Conservation (phyloP, 2,888 invertebrate species). For the Nowickia ferox region DNA sequence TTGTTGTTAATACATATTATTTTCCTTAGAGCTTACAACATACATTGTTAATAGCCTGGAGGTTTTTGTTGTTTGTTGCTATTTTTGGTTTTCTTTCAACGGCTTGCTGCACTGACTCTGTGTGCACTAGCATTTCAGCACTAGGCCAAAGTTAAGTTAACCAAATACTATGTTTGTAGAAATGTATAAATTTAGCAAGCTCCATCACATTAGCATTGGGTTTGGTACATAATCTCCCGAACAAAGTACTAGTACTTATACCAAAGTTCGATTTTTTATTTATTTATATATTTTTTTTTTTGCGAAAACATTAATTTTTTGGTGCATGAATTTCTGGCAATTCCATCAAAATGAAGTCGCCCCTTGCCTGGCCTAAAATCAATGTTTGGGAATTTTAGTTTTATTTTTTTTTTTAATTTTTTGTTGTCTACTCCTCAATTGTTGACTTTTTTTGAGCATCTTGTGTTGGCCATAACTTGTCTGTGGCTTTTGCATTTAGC, state of each 20-base stretch:
- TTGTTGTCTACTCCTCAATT: conserved; percentile 49
- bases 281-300: conserved; percentile 17
- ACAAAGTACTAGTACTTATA: conserved; percentile 51
- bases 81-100: conserved; percentile 52
- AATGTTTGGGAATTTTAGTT: conserved; percentile 69
- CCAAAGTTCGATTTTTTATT: conserved; percentile 48
- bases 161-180: conserved; percentile 33
- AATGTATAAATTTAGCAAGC: conserved; percentile 40
- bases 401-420: not conserved
- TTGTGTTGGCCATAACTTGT: conserved; percentile 68
- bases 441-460: conserved; percentile 50
- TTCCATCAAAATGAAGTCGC: conserved; percentile 67
- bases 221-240: conserved; percentile 66
- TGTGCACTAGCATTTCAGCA: conserved; percentile 48
- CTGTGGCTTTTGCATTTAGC: conserved; percentile 24
- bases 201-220: conserved; percentile 68
- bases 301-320: conserved; percentile 44
- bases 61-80: conserved; percentile 47
- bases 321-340: conserved; percentile 58
- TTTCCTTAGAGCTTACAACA: conserved; percentile 75
- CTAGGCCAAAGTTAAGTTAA: conserved; percentile 66
- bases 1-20: conserved; percentile 82
- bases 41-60: conserved; percentile 71
- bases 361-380: conserved; percentile 67
- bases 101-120: conserved; percentile 49